phyloP scores from a whole-genome alignment of 2,888 invertebrate genomes.

The Agrochola macilenta region DNA sequence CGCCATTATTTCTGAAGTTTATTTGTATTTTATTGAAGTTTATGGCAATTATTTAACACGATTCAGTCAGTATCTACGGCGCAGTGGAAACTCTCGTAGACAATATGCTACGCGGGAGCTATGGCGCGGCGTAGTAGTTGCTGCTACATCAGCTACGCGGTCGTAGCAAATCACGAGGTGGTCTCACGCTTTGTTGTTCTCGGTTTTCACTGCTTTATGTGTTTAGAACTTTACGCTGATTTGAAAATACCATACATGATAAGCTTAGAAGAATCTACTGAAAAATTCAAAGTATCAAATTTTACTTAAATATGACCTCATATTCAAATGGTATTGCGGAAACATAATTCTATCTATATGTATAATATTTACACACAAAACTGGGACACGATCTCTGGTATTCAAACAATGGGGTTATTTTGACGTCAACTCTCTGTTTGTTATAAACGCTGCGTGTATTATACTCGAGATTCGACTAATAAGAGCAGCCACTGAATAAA shows the following conservation, averaged over 20 bases:
- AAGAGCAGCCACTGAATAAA: slow-evolving; percentile 76
- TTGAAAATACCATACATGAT: not conserved
- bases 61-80: not conserved
- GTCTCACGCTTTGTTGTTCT: slow-evolving; percentile 20
- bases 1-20: slow-evolving; percentile 11
- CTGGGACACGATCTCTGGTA: slow-evolving; percentile 57
- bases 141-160: slow-evolving; percentile 46
- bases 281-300: not conserved
- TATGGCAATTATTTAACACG: slow-evolving; percentile 6
- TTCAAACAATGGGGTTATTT: slow-evolving; percentile 67
- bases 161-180: slow-evolving; percentile 38
- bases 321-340: slow-evolving; percentile 33
- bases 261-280: not conserved
- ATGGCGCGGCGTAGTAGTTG: slow-evolving; percentile 55
- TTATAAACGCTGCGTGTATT: slow-evolving; percentile 59
- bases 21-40: slow-evolving; percentile 13
- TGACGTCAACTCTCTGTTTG: slow-evolving; percentile 62
- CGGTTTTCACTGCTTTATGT: not conserved
- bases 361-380: slow-evolving; percentile 62
- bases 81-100: not conserved
- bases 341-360: slow-evolving; percentile 51
- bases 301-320: slow-evolving; percentile 4
- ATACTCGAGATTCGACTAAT: slow-evolving; percentile 69
- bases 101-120: slow-evolving; percentile 41
- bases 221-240: not conserved